Conservation (phyloP, 2,888 invertebrate species). For the Zele albiditarsus region DNA sequence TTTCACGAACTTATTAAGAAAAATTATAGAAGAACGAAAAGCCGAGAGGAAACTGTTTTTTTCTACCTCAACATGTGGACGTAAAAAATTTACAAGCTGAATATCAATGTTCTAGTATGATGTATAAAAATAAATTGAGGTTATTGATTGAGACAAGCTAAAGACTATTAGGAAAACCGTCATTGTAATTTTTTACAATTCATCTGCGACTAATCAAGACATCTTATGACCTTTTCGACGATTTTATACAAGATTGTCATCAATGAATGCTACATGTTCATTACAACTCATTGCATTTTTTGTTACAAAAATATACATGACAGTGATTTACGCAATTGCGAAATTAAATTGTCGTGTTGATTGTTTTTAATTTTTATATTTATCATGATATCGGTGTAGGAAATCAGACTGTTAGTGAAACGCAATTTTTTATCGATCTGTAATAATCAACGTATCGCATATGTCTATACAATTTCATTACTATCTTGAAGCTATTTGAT, state of each 20-base stretch:
- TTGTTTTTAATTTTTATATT: background rate
- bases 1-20: too few species aligned
- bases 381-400: background rate
- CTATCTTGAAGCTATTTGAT: too few species aligned
- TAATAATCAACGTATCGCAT: too few species aligned
- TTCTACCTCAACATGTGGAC: too few species aligned
- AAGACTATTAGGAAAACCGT: too few species aligned
- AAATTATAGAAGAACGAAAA: too few species aligned
- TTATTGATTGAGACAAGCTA: background rate
- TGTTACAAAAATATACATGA: conserved; percentile 62
- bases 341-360: background rate
- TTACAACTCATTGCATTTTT: conserved; percentile 76
- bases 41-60: too few species aligned
- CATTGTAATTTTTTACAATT: too few species aligned
- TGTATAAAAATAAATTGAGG: too few species aligned
- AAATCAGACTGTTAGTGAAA: background rate
- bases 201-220: too few species aligned
- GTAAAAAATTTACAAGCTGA: too few species aligned
- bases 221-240: background rate
- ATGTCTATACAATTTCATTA: background rate
- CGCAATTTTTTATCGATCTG: background rate
- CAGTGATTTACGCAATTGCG: background rate
- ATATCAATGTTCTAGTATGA: too few species aligned
- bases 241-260: conserved; percentile 63
- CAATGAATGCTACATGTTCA: conserved; percentile 74